Percentiles rank a stretch among this genome's conserved stretches.
phyloP scores from a whole-genome alignment of 2,888 invertebrate genomes.

The Mimachlamys varia region DNA sequence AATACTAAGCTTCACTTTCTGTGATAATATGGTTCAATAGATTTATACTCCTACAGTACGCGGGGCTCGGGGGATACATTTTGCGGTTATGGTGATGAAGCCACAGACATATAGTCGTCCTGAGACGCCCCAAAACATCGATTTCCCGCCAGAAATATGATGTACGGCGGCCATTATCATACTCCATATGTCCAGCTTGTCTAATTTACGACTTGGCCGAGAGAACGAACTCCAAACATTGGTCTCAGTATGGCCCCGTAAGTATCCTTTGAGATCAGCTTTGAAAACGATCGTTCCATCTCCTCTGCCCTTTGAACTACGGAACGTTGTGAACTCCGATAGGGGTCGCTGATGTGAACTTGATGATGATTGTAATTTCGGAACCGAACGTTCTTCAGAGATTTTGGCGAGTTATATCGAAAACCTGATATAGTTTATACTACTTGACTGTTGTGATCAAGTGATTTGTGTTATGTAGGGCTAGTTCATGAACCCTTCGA shows the following conservation, averaged over 20 bases:
- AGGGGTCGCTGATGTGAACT: too few relatives aligned
- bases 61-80: neutral
- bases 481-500: neutral
- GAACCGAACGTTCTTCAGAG: neutral
- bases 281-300: neutral
- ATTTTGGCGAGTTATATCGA: neutral
- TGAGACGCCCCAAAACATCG: neutral
- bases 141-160: slow-evolving; percentile 31
- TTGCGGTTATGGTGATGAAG: neutral
- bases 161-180: neutral
- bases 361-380: neutral
- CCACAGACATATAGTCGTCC: slow-evolving; percentile 2
- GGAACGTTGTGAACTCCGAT: neutral
- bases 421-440: neutral
- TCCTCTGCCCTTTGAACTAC: neutral
- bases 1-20: too few relatives aligned
- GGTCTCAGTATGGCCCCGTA: neutral
- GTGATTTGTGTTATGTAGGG: neutral
- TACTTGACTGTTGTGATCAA: neutral
- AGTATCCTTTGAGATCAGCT: neutral
- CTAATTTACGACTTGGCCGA: neutral
- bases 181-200: slow-evolving; percentile 3
- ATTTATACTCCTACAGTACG: neutral
- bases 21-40: neutral
- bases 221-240: slow-evolving; percentile 5